Conservation (phyloP, 2,797 vertebrate genomes). For the Neosilurus mollespiculum region DNA sequence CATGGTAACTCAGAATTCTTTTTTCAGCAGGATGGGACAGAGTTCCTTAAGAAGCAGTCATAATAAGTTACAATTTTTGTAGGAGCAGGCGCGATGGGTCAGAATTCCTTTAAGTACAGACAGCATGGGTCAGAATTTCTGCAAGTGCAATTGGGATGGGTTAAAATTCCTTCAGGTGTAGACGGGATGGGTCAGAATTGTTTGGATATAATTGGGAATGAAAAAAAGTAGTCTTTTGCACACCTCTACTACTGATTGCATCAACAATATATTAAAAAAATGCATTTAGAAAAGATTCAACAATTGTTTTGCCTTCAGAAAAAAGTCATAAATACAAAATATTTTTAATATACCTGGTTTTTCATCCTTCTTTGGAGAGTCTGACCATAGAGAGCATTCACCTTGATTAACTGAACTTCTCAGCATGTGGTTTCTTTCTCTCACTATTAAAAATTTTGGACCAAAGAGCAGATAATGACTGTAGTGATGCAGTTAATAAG, state of each 20-base stretch:
- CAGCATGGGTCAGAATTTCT: background rate
- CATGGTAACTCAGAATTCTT: background rate
- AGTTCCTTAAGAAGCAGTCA: background rate
- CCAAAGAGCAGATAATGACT: background rate
- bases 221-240: background rate
- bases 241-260: background rate
- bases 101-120: background rate
- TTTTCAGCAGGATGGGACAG: background rate
- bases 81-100: too few relatives aligned
- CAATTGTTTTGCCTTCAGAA: constrained; percentile 32
- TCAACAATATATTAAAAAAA: constrained; percentile 12
- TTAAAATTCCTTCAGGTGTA: background rate
- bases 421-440: background rate
- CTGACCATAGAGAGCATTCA: background rate
- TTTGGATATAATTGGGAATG: background rate
- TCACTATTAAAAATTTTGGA: background rate
- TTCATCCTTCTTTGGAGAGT: constrained; percentile 15
- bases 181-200: background rate
- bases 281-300: constrained; percentile 28
- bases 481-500: background rate
- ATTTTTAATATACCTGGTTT: constrained; percentile 17
- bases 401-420: background rate
- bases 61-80: too few relatives aligned
- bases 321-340: constrained; percentile 46
- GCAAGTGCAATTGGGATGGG: background rate